Evolutionary conservation across 1,140 invertebrate genomes (phyloP), one percentile per base, ranked within the genome.

Genomic region (Ceratina calcarata): DNA sequence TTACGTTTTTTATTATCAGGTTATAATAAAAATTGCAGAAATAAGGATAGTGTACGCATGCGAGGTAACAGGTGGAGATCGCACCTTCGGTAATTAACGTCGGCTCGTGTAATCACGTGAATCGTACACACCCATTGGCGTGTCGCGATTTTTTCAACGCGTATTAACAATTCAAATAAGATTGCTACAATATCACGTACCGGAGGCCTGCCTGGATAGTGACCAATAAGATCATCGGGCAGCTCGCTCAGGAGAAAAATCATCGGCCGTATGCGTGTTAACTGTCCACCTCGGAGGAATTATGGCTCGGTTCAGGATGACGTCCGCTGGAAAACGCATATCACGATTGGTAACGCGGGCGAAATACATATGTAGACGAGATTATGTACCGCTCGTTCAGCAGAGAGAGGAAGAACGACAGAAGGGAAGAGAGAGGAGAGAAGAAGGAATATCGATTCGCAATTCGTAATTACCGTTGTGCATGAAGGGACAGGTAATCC

Each of bases 101-200:
- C 27, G 37, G 20, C 32, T 27, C 27, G 20, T 15, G 57, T 51
- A 55, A 55, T 68, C 80, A 78, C 81, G 79, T 83, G 80, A 70
- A 78, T 84, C 62, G 67, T 49, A 60, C 64, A 62, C 71, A 72
- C 74, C 81, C 61, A 84, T 82, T 86, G 45, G 72, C 61, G 66
- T 76, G 74, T 67, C 81, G 73, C 73, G 71, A 72, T 88, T 84
- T 83, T 84, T 81, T 75, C 66, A 24, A 4, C 70, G n/a, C 74
- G 66, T 73, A 89, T 91, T 90, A 90, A 87, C 86, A 90, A 91
- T 91, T 89, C 88, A 89, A 91, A 90, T 90, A 58, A 81, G 85
- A 87, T 90, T 90, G 90, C 82, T 66, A 90, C 88, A 90, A 90
- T 89, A 91, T 90, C 90, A 91, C 88, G 89, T 89, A 80, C 72